A percentile compares a stretch with the other conserved stretches of the same genome.
Conservation (phyloP, 1,140 invertebrate genomes). For the Sesamia nonagrioides region DNA sequence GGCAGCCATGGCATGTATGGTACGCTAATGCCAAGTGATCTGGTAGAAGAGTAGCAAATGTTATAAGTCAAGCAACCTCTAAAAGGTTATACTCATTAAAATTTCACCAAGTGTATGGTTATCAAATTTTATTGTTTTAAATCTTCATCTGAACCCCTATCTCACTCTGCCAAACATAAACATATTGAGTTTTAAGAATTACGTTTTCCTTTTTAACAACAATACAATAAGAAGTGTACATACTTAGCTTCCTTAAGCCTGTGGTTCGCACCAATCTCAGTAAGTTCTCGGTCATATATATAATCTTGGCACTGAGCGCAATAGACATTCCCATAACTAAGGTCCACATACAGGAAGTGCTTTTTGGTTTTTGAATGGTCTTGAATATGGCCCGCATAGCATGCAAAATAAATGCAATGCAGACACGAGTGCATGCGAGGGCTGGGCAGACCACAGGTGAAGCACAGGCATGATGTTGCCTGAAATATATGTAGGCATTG, state of each 20-base stretch:
- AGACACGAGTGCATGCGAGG: constrained; percentile 95
- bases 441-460: constrained; percentile 92
- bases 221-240: constrained; percentile 62
- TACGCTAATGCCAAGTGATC: constrained; percentile 89
- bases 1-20: constrained; percentile 94
- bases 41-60: constrained; percentile 44
- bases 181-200: no score
- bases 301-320: constrained; percentile 97
- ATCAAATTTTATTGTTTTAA: no score
- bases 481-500: constrained; percentile 67
- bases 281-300: constrained; percentile 93
- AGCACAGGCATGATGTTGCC: constrained; percentile 93
- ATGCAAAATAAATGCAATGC: constrained; percentile 97
- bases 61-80: background rate
- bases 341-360: constrained; percentile 95
- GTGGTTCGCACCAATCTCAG: constrained; percentile 88
- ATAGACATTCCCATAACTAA: constrained; percentile 96
- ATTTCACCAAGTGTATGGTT: no score
- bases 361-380: constrained; percentile 94
- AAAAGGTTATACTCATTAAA: no score
- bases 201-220: background rate
- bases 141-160: no score
- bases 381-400: constrained; percentile 94
- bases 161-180: no score
- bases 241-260: constrained; percentile 88